Conservation (phyloP, 2,888 invertebrate species). For the Andrena haemorrhoa region DNA sequence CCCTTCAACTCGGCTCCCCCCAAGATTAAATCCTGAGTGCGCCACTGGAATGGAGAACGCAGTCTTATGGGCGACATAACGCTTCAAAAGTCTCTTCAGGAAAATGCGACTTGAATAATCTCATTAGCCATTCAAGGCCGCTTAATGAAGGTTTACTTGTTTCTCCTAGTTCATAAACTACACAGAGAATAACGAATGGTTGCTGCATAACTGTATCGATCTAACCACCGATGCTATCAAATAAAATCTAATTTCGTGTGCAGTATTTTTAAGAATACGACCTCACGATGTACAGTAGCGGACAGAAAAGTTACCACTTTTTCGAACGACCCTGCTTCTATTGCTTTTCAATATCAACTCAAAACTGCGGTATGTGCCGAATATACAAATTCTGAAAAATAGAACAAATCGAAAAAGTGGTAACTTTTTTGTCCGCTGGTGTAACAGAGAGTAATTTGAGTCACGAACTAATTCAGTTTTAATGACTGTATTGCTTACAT, state of each 20-base stretch:
- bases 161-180: slow-evolving; percentile 16
- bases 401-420: too few species aligned
- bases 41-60: too few species aligned
- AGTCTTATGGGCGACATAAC: too few species aligned
- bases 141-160: slow-evolving; percentile 26
- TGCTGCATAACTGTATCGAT: slow-evolving; percentile 31
- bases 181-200: neutral
- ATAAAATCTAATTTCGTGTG: slow-evolving; percentile 7
- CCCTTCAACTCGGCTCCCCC: too few species aligned
- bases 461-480: slow-evolving; percentile 23
- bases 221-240: neutral
- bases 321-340: too few species aligned
- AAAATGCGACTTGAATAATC: neutral
- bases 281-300: neutral
- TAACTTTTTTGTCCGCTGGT: too few species aligned
- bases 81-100: neutral
- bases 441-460: neutral
- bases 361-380: too few species aligned
- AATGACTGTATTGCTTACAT: neutral
- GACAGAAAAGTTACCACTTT: too few species aligned
- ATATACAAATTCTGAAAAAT: too few species aligned
- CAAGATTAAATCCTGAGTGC: too few species aligned
- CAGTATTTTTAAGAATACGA: neutral
- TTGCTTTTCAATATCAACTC: too few species aligned
- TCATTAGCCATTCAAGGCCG: slow-evolving; percentile 24